Percentiles rank a stretch among this genome's conserved stretches.
phyloP scores from a whole-genome alignment of 2,113 vertebrate genomes.

The Merops nubicus region DNA sequence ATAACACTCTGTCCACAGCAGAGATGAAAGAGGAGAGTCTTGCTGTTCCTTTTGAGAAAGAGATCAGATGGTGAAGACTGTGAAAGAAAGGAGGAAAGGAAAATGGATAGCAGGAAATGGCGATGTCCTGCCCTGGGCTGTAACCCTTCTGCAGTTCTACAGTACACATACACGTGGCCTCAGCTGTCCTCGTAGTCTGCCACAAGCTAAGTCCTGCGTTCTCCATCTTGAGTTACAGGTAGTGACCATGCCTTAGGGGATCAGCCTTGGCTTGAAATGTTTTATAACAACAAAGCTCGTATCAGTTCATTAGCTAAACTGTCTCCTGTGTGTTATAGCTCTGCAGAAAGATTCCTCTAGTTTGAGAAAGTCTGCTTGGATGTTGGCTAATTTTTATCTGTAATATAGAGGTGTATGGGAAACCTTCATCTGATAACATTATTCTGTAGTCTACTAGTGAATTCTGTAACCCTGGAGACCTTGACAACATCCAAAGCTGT shows the following conservation, averaged over 20 bases:
- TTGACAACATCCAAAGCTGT: not conserved
- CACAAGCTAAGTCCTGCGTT: not conserved
- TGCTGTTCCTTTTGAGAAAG: not conserved
- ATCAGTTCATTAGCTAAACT: not conserved
- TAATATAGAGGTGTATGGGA: not conserved
- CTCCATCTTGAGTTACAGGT: not conserved
- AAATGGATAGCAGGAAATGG: not conserved
- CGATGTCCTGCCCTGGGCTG: not conserved
- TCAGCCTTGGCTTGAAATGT: not conserved
- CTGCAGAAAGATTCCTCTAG: not conserved
- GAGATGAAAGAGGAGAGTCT: not conserved
- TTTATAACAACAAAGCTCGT: not conserved
- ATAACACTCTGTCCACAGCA: not conserved
- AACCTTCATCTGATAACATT: not conserved
- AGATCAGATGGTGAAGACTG: not conserved
- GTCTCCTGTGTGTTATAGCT: not conserved
- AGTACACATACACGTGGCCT: not conserved
- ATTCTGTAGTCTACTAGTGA: not conserved
- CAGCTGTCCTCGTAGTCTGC: accelerated
- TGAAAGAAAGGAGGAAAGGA: not conserved
- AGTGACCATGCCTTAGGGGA: not conserved
- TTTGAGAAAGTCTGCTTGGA: not conserved
- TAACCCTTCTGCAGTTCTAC: not conserved
- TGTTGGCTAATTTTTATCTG: not conserved
- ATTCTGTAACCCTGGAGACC: not conserved